Percentiles rank a stretch among this genome's conserved stretches.
Evolutionary conservation across 1,140 invertebrate species (phyloP).

Genomic region (Trichogramma pretiosum): DNA sequence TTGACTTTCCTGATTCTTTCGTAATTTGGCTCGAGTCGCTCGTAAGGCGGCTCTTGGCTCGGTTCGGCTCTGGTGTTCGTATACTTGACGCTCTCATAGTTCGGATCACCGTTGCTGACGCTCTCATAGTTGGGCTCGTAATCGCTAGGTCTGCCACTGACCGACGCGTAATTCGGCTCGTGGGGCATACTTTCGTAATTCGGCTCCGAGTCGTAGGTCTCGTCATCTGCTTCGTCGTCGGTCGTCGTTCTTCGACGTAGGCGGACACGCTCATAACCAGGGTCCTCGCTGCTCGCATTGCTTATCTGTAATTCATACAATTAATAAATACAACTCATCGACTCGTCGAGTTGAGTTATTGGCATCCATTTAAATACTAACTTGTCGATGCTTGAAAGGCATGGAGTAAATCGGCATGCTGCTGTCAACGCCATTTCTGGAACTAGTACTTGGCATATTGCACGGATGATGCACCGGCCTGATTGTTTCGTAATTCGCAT

Average conservation of each 20-base stretch:
- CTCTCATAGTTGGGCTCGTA: constrained; percentile 65
- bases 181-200: constrained; percentile 65
- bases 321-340: too few relatives aligned
- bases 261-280: constrained; percentile 39
- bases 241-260: constrained; percentile 26
- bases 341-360: too few relatives aligned
- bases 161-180: constrained; percentile 45
- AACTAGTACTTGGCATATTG: constrained; percentile 28
- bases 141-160: constrained; percentile 58
- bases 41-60: constrained; percentile 40
- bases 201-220: constrained; percentile 44
- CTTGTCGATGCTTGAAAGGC: constrained; percentile 37
- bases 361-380: constrained; percentile 13
- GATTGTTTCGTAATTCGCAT: constrained; percentile 65
- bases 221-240: constrained; percentile 31
- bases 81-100: constrained; percentile 46
- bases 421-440: constrained; percentile 34
- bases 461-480: constrained; percentile 39
- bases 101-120: constrained; percentile 47
- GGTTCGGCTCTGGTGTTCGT: constrained; percentile 26
- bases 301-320: constrained; percentile 27
- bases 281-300: constrained; percentile 39
- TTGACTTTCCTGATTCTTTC: constrained; percentile 32
- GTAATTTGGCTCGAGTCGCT: constrained; percentile 35
- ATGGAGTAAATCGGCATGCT: constrained; percentile 28